Base-by-base conservation (phyloP, 2,888 invertebrate species). In the Apotomis turbidana region DNA sequence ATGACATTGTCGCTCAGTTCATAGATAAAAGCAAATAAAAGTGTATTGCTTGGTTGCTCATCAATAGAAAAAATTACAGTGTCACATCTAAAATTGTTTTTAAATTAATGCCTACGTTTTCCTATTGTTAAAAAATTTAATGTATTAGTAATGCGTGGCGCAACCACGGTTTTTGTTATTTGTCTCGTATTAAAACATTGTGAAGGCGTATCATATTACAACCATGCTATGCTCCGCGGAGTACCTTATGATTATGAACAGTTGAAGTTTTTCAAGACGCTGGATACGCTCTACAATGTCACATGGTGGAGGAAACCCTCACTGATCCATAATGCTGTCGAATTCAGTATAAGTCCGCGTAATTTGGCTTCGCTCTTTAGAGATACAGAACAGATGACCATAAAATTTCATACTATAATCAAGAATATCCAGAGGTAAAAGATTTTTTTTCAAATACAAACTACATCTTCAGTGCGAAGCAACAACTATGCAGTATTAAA, bases 221-320 rank as follows among this genome's bases (percentile, higher is more conserved):
- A 91, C 41, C 87, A 86, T 51, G 86, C 90, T 0, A 76, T 93
- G 38, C 88, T 76, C 46, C 80, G 90, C 58, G 87, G 80, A 0
- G 79, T 87, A 46, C 91, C 92, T 0, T 76, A 81, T 0, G 80
- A 74, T 3, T 73, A 81, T 0, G 54, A 67, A 0, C 86, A 91
- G 62, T 76, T 92, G 70, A 59, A 76, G 0, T 91, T 85, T 71
- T 83, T 88, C 8, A 71, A 70, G 3, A 85, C 84, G 59, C 49
- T 91, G 2, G 79, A 72, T 5, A n/a, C 71, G 0, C 10, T 64
- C 0, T 83, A 80, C 62, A 79, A 85, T 44, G 83, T 86, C 0
- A 84, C 85, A 49, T 89, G 79, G 71, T 93, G 93, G 93, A 86
- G 83, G 36, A 66, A 71, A 0, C 87, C 90, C 0, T 85, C 86